Evolutionary conservation across 1,140 invertebrate genomes (phyloP).

Genomic region (Drosophila dunni): DNA sequence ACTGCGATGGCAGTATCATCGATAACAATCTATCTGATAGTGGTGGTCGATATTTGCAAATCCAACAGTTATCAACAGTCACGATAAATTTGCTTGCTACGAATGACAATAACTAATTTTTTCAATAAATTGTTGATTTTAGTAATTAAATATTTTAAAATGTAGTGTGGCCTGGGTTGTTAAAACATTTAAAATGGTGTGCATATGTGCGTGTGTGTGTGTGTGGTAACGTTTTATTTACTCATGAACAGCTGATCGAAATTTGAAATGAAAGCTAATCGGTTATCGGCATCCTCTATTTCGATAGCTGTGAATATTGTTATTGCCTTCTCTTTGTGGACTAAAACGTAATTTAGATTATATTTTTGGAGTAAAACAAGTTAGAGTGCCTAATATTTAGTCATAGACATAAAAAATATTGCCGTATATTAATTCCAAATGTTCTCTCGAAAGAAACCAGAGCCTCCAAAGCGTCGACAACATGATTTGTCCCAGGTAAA

Average conservation of each 20-base stretch:
- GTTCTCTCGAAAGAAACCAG: slow-evolving; percentile 86
- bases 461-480: slow-evolving; percentile 84
- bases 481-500: slow-evolving; percentile 80
- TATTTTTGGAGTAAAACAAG: slow-evolving; percentile 17
- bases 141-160: no score
- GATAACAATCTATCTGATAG: slow-evolving; percentile 23
- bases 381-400: neutral
- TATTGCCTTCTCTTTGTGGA: slow-evolving; percentile 25
- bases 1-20: slow-evolving; percentile 55
- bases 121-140: neutral
- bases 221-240: neutral
- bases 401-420: slow-evolving; percentile 15
- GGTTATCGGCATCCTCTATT: slow-evolving; percentile 15
- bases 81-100: neutral
- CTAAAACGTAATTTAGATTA: slow-evolving; percentile 53
- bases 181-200: no score
- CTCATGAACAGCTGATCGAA: neutral
- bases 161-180: no score
- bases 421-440: slow-evolving; percentile 62
- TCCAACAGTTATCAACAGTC: neutral
- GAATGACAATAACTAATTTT: neutral
- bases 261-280: neutral
- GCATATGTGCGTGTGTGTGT: neutral
- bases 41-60: slow-evolving; percentile 23
- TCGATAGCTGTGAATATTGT: slow-evolving; percentile 38